Conservation (phyloP, 2,113 vertebrate genomes). For the Trochalopteron elliotii region DNA sequence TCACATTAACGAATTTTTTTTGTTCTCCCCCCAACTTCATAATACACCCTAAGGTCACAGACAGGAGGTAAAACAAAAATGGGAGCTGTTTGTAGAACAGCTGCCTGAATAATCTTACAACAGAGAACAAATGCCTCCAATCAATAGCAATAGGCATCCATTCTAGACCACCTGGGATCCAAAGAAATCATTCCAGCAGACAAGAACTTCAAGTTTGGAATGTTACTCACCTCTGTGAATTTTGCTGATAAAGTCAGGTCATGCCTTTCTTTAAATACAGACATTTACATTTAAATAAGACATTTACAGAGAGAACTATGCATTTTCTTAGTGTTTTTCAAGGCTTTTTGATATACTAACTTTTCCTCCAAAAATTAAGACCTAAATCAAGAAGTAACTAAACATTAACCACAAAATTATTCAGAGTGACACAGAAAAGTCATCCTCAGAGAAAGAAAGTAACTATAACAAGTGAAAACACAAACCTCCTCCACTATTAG, state of each 20-base stretch:
- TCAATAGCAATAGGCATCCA: neutral
- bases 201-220: neutral
- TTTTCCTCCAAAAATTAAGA: neutral
- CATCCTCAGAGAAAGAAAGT: neutral
- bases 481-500: neutral
- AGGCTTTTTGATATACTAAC: neutral
- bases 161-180: neutral
- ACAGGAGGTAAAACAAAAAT: neutral
- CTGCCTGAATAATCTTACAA: neutral
- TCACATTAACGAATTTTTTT: neutral
- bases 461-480: neutral
- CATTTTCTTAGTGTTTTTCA: neutral
- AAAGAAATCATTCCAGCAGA: neutral
- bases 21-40: neutral
- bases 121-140: neutral
- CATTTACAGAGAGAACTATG: rapidly evolving
- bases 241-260: neutral
- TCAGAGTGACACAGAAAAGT: neutral
- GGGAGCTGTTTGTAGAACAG: neutral
- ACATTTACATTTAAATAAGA: neutral
- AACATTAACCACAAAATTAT: neutral
- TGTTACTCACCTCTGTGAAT: neutral
- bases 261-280: neutral
- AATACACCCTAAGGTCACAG: neutral
- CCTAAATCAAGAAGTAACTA: neutral